Base-by-base conservation (phyloP, 2,888 invertebrate genomes). In the Protophormia terraenovae region DNA sequence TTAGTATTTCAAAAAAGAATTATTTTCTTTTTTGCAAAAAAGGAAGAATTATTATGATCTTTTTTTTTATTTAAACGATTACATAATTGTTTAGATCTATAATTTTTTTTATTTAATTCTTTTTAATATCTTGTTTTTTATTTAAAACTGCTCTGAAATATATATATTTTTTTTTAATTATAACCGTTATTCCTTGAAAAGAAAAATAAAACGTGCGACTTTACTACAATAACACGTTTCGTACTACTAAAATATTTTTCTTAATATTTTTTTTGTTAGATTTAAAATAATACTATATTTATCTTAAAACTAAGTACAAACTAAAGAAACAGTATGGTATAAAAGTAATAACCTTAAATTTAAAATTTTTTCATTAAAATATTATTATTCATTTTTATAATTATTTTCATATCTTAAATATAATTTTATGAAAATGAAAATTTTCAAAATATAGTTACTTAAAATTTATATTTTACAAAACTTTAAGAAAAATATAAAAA, bases 221-320 rank as follows among this genome's bases (percentile, higher is more conserved):
- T 32, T 7, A 69, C 69, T 60, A 60, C 10, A 60, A 38, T 41
- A 60, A 38, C 62, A 62, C 55, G 60, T 62, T 83, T 83, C 8
- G 41, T 50, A 58, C 19, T 45, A 80, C 80, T 80, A 58, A 73
- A 73, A 24, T 10, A 2, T 24, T 47, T 73, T 55, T 55, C 3
- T 45, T 72, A 19, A 58, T 35, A 55, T 45, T 47, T 41, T 55
- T 16, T 50, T n/a, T n/a, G n/a, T n/a, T 10, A 58, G 6, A 62
- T 73, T 22, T 35, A 12, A 64, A 71, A n/a, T n/a, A 55, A 12
- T 22, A 47, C 32, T 41, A 2, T 14, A 10, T 64, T 81, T 81
- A 71, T 82, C 76, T 77, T 71, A 83, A 55, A 82, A 38, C 45
- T 62, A 82, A 55, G 3, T 69, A 32, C 38, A 81, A 53, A 29